Base-by-base conservation (phyloP, 2,888 invertebrate genomes). In the Hydriomena furcata region DNA sequence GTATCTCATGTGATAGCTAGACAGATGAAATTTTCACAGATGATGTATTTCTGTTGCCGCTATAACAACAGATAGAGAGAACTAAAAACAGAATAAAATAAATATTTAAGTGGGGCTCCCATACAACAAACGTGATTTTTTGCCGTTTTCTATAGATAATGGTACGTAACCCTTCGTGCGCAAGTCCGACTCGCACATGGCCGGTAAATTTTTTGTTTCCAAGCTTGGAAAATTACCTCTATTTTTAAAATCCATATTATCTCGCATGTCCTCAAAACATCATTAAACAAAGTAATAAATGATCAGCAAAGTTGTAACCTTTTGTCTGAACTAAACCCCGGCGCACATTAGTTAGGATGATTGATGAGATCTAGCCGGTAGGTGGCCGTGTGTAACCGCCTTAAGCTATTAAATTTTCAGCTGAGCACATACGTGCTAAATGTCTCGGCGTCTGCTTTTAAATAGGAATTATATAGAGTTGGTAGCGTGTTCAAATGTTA, bases 401-500 rank as follows among this genome's bases (percentile, higher is more conserved):
- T 61, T 59, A 57, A 54, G 61, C 73, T 72, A 74, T 79, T 76
- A 76, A 68, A 68, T 66, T 70, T 70, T 72, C 69, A 69, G 68
- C 65, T 64, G 60, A 67, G 62, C 66, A 70, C 65, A 63, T 68
- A 68, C 67, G 77, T 73, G 79, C 76, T 80, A 71, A 78, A 75
- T 73, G 75, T 75, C 76, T 71, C 71, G 73, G 69, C 61, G 23
- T 68, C 68, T 66, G 61, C 60, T 66, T 54, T 60, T 51, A 49
- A 52, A 46, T 57, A 47, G 43, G 54, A 34, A 60, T 45, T n/a
- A 3, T 41, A 37, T n/a, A 49, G 57, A 58, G 62, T 6, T 55
- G 53, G 28, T 45, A 12, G 20, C 10, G 49, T 55, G 4, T 17
- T 17, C 2, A 17, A 17, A 17, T n/a, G n/a, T n/a, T n/a, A n/a